These are phyloP conservation scores for Gobionotothen gibberifrons DNA, from an alignment of 2,797 vertebrate species.

Conservation along the genomic window DNA sequence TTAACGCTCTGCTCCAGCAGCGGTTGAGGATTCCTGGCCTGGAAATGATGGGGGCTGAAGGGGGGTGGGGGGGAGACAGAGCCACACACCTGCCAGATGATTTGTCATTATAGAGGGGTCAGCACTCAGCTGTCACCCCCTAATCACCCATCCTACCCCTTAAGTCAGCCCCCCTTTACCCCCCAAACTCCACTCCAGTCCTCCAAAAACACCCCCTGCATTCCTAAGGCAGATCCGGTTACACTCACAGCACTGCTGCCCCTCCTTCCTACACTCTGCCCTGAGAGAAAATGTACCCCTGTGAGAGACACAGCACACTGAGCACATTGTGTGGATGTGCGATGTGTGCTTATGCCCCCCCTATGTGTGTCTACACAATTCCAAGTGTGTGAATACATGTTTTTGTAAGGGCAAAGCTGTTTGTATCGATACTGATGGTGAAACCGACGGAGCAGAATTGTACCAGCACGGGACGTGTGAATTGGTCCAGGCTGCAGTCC, in stretches of 20 bases:
- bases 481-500: slow-evolving; percentile 56
- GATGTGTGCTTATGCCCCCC: slow-evolving; percentile 45
- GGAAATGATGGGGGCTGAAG: slow-evolving; percentile 65
- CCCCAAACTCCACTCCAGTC: slow-evolving; percentile 74
- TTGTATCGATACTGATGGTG: slow-evolving; percentile 42
- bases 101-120: slow-evolving; percentile 90
- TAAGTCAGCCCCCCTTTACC: slow-evolving; percentile 66
- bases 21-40: slow-evolving; percentile 68
- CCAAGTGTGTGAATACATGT: slow-evolving; percentile 57
- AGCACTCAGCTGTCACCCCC: slow-evolving; percentile 89
- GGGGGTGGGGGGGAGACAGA: slow-evolving; percentile 57
- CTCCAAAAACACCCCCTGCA: slow-evolving; percentile 73
- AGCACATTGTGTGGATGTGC: slow-evolving; percentile 67
- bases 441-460: slow-evolving; percentile 27
- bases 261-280: slow-evolving; percentile 75
- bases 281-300: slow-evolving; percentile 77
- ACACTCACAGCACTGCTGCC: slow-evolving; percentile 82
- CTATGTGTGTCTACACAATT: slow-evolving; percentile 52
- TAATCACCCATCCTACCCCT: slow-evolving; percentile 85
- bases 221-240: slow-evolving; percentile 84
- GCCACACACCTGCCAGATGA: slow-evolving; percentile 88
- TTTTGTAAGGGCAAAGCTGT: slow-evolving; percentile 58
- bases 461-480: slow-evolving; percentile 48
- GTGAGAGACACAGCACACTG: slow-evolving; percentile 72
- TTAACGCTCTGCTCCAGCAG: slow-evolving; percentile 74